Conservation (phyloP, 2,888 invertebrate genomes). For the Drosophila anomelani region DNA sequence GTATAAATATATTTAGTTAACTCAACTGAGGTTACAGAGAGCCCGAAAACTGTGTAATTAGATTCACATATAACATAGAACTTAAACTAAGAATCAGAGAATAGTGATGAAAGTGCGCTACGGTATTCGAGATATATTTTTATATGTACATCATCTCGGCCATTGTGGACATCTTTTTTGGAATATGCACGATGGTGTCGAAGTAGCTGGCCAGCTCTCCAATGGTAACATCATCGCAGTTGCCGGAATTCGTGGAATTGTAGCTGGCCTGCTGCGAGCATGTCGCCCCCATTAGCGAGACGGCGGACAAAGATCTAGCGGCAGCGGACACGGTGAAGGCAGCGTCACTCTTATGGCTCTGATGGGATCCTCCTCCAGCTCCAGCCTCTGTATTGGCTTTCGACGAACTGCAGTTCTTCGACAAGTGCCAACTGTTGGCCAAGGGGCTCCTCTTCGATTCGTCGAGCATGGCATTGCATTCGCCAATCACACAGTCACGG, state of each 20-base stretch:
- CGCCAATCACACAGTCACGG: slow-evolving; percentile 75
- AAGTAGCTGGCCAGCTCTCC: slow-evolving; percentile 98
- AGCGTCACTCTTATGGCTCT: slow-evolving; percentile 5
- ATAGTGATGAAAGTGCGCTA: background rate
- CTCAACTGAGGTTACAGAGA: slow-evolving; percentile 23
- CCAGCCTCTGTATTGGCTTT: slow-evolving; percentile 4
- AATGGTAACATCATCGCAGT: slow-evolving; percentile 90
- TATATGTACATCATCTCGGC: slow-evolving; percentile 99
- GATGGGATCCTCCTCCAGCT: background rate
- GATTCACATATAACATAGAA: slow-evolving; percentile 34
- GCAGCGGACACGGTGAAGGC: slow-evolving; percentile 19
- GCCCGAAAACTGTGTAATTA: slow-evolving; percentile 28
- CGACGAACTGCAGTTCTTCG: slow-evolving; percentile 21
- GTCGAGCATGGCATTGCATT: slow-evolving; percentile 75
- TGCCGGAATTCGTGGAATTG: slow-evolving; percentile 68
- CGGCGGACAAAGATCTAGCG: slow-evolving; percentile 36
- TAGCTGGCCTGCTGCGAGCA: slow-evolving; percentile 93
- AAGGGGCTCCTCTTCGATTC: slow-evolving; percentile 60
- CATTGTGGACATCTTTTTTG: slow-evolving; percentile 98
- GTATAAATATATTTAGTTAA: slow-evolving; percentile 32
- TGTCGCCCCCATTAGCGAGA: slow-evolving; percentile 79
- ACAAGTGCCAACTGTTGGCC: slow-evolving; percentile 45
- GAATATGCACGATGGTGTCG: slow-evolving; percentile 97
- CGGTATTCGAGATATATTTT: slow-evolving; percentile 60
- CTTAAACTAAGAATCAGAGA: slow-evolving; percentile 25